These are phyloP conservation scores for Biston stratarius DNA, from an alignment of 2,888 invertebrate species.

Conservation along the genomic window DNA sequence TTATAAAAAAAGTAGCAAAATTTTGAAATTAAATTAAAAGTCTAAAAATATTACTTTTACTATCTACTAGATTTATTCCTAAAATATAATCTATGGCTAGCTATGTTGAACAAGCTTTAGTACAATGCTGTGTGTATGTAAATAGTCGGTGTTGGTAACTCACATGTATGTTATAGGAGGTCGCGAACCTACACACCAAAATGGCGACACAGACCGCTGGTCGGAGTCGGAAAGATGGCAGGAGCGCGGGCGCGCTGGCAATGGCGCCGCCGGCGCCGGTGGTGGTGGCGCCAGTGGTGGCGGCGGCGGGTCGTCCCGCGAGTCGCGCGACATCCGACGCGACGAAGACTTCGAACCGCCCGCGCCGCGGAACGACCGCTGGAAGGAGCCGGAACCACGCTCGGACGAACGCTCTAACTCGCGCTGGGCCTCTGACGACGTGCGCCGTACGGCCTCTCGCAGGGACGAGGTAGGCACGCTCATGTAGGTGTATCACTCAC, in stretches of 20 bases:
- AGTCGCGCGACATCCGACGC: slow-evolving; percentile 56
- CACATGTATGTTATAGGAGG: slow-evolving; percentile 52
- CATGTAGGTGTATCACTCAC: slow-evolving; percentile 23
- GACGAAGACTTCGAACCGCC: slow-evolving; percentile 75
- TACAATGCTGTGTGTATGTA: background rate
- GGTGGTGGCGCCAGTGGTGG: slow-evolving; percentile 40
- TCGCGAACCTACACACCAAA: slow-evolving; percentile 81
- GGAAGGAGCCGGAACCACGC: slow-evolving; percentile 86
- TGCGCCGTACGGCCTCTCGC: slow-evolving; percentile 76
- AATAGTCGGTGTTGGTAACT: slow-evolving; percentile 7
- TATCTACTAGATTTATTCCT: background rate
- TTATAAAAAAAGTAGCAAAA: too few relatives aligned
- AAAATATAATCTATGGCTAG: background rate
- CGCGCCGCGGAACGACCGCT: slow-evolving; percentile 87
- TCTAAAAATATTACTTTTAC: background rate
- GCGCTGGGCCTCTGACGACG: slow-evolving; percentile 80
- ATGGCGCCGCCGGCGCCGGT: slow-evolving; percentile 47
- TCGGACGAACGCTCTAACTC: slow-evolving; percentile 71
- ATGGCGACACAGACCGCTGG: slow-evolving; percentile 83
- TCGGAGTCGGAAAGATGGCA: slow-evolving; percentile 66
- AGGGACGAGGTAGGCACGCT: slow-evolving; percentile 72
- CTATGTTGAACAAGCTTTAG: background rate
- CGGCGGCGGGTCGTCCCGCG: slow-evolving; percentile 53
- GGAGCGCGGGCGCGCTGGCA: slow-evolving; percentile 47
- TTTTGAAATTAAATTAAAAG: background rate